phyloP scores from a whole-genome alignment of 1,140 invertebrate genomes.

The Cyclargus thomasi region DNA sequence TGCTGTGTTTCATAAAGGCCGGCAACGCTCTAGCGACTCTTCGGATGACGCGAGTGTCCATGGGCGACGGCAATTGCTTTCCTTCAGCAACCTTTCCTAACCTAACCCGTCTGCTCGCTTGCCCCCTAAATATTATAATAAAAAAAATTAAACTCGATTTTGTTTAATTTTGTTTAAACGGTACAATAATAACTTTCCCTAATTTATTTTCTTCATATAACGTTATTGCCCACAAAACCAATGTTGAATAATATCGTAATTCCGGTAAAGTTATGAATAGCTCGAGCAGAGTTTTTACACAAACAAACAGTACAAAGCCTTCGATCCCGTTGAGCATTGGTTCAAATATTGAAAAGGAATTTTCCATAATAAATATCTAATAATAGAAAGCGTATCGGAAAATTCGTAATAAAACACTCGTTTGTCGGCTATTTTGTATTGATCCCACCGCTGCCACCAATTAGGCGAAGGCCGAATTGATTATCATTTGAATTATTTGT shows the following conservation, averaged over 20 bases:
- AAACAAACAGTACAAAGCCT: background rate
- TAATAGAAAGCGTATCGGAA: background rate
- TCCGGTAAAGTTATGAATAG: background rate
- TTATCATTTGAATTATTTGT: background rate
- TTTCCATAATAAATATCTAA: background rate
- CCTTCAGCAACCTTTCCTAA: too few species aligned
- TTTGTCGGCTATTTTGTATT: background rate
- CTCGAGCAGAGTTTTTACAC: background rate
- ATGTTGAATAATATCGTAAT: background rate
- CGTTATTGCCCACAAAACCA: background rate
- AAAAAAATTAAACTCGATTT: too few species aligned
- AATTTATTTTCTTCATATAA: too few species aligned
- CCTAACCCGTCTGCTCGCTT: too few species aligned
- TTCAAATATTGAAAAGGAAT: background rate
- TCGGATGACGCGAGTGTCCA: too few species aligned
- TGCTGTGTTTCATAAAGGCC: too few species aligned
- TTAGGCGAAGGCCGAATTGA: background rate
- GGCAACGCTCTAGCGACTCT: too few species aligned
- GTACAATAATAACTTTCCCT: too few species aligned
- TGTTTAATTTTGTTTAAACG: too few species aligned
- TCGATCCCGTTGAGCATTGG: background rate
- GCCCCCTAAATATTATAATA: too few species aligned
- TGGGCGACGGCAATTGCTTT: too few species aligned
- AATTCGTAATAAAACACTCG: background rate
- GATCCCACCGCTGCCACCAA: background rate